A percentile compares a stretch with the other conserved stretches of the same genome.
phyloP scores from a whole-genome alignment of 2,113 vertebrate genomes.

The Argyrosomus japonicus region DNA sequence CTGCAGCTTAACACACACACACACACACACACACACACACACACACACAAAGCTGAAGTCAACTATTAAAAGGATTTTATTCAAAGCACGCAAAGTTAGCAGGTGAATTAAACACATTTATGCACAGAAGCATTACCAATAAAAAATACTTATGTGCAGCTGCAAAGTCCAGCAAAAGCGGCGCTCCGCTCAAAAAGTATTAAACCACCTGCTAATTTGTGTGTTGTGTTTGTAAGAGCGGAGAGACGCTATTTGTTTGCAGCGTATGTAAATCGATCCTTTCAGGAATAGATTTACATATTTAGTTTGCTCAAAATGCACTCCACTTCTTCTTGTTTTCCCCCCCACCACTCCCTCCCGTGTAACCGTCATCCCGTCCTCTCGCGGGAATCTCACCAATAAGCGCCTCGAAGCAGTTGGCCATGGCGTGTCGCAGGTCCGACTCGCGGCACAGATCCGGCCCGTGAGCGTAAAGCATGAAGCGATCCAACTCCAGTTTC shows the following conservation, averaged over 20 bases:
- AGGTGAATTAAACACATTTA: slow-evolving; percentile 22
- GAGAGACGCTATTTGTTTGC: slow-evolving; percentile 41
- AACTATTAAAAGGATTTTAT: slow-evolving; percentile 5
- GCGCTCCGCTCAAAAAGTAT: background rate
- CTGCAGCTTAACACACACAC: slow-evolving; percentile 32
- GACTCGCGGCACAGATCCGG: slow-evolving; percentile 98
- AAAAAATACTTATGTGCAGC: background rate
- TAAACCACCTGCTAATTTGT: slow-evolving; percentile 2
- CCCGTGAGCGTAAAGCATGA: slow-evolving; percentile 99
- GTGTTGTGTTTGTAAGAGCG: slow-evolving; percentile 12
- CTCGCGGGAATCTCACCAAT: slow-evolving; percentile 87
- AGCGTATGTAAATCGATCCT: slow-evolving; percentile 45
- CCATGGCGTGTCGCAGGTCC: slow-evolving; percentile 98
- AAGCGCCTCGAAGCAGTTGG: slow-evolving; percentile 98
- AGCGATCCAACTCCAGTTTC: slow-evolving; percentile 98
- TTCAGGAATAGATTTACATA: slow-evolving; percentile 54
- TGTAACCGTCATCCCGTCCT: background rate
- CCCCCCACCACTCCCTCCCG: background rate
- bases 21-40: slow-evolving; percentile 22
- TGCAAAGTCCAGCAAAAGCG: slow-evolving; percentile 26
- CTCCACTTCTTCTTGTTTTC: background rate
- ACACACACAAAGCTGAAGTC: slow-evolving; percentile 11
- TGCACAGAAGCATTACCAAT: background rate
- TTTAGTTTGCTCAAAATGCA: slow-evolving; percentile 33
- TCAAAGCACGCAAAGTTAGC: slow-evolving; percentile 16